phyloP scores from a whole-genome alignment of 2,113 vertebrate species.

The Calidris pugnax region DNA sequence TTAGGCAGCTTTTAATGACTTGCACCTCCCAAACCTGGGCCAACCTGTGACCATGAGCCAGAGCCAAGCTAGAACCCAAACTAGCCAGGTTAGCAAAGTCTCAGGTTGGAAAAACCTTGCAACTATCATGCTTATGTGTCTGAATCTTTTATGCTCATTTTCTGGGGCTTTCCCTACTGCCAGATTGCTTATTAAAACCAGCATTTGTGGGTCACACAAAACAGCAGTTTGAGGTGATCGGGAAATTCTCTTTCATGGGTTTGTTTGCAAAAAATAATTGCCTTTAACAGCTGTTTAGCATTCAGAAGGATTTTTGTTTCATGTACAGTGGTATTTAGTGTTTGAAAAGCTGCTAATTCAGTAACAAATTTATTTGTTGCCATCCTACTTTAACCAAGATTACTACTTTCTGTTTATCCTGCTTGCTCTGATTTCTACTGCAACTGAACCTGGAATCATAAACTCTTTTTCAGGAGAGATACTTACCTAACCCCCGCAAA shows the following conservation, averaged over 20 bases:
- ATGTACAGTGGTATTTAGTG: background rate
- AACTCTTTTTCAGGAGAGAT: background rate
- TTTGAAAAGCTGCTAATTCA: background rate
- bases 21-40: background rate
- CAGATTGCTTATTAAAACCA: background rate
- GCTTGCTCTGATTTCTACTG: background rate
- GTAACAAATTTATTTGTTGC: background rate
- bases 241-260: background rate
- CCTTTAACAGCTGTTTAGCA: background rate
- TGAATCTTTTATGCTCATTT: background rate
- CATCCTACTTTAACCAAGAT: background rate
- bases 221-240: background rate
- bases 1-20: background rate
- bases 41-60: background rate
- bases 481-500: background rate
- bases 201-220: background rate
- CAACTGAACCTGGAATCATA: background rate
- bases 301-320: background rate
- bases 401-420: background rate
- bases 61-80: background rate
- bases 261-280: background rate
- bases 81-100: background rate
- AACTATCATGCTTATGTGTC: fast-evolving
- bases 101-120: background rate
- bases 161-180: background rate